phyloP scores from a whole-genome alignment of 2,888 invertebrate genomes.

The Lacanobia wlatinum region DNA sequence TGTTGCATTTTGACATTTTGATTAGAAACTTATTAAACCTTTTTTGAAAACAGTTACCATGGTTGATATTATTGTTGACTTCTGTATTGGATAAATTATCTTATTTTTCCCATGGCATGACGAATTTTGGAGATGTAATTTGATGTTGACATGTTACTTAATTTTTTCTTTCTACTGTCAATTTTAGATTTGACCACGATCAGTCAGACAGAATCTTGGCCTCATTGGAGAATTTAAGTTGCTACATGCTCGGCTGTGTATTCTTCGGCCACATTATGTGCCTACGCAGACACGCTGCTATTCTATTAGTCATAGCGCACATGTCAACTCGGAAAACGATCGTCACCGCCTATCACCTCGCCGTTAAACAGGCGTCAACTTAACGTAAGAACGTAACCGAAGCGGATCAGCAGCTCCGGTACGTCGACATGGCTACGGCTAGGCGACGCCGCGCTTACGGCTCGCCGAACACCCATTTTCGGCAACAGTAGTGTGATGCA shows the following conservation, averaged over 20 bases:
- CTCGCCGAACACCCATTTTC: no score
- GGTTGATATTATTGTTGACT: conserved; percentile 33
- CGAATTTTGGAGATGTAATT: conserved; percentile 30
- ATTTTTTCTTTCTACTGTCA: conserved; percentile 45
- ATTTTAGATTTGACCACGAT: not conserved
- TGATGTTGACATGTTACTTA: conserved; percentile 35
- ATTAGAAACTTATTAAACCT: conserved; percentile 36
- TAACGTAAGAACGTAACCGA: no score
- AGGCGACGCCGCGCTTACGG: no score
- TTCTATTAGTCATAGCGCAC: no score
- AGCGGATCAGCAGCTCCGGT: no score
- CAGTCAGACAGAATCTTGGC: conserved; percentile 5
- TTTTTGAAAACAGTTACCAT: conserved; percentile 48
- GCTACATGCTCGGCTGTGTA: not conserved
- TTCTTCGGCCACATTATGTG: not conserved
- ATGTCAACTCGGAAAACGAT: no score
- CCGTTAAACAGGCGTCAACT: no score
- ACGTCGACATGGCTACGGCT: no score
- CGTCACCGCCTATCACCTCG: no score
- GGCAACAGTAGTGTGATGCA: no score
- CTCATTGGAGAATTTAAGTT: conserved; percentile 22
- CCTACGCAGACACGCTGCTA: not conserved
- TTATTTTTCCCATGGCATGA: conserved; percentile 21
- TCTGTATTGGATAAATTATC: conserved; percentile 32
- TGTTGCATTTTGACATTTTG: conserved; percentile 77